Conservation (phyloP, 2,888 invertebrate species). For the Cosmia trapezina region DNA sequence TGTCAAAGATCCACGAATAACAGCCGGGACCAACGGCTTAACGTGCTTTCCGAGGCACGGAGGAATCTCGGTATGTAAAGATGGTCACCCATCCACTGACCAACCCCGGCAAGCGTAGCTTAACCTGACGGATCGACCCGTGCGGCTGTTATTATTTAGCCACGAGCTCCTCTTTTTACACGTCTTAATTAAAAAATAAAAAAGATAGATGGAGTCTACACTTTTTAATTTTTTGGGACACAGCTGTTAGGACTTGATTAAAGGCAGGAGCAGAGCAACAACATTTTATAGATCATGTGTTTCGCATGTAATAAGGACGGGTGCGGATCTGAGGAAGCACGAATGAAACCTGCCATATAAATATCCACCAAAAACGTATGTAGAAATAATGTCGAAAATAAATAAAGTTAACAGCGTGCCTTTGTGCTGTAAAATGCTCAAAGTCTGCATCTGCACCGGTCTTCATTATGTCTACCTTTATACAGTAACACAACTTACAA, state of each 20-base stretch:
- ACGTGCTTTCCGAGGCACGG: too few species aligned
- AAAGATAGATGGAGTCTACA: background rate
- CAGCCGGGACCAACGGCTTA: too few species aligned
- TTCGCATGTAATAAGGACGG: background rate
- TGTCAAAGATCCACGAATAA: too few species aligned
- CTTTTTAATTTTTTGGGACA: background rate
- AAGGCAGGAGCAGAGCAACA: background rate
- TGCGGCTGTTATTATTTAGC: too few species aligned
- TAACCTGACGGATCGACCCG: too few species aligned
- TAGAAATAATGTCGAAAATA: background rate
- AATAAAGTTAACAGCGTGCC: background rate
- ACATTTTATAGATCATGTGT: too few species aligned
- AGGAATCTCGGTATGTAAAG: too few species aligned
- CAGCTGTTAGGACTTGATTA: background rate
- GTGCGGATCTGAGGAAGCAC: background rate
- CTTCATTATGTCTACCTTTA: background rate
- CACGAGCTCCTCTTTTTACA: too few species aligned
- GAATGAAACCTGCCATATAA: background rate
- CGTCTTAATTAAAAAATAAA: background rate
- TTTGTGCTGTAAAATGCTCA: too few species aligned
- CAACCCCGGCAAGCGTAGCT: too few species aligned
- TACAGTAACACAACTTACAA: background rate
- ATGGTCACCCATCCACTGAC: too few species aligned
- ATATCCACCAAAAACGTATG: background rate
- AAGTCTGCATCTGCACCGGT: too few species aligned